These are phyloP conservation scores for Pachyuromys duprasi DNA, from an alignment of 2,797 vertebrate species.

Conservation along the genomic window DNA sequence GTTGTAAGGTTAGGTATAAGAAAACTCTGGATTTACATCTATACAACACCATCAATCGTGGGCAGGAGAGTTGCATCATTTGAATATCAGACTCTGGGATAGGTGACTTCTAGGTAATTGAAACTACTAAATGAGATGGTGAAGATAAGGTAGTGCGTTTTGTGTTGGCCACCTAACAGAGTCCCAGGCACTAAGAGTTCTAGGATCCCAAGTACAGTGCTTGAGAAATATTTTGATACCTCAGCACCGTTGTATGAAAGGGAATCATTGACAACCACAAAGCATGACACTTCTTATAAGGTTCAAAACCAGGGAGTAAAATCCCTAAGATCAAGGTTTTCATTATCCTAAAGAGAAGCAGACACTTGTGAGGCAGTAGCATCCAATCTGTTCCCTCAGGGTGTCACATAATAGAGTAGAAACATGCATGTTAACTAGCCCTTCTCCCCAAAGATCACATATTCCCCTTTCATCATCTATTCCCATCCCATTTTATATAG, in stretches of 20 bases:
- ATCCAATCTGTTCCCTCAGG: neutral
- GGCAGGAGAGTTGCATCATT: neutral
- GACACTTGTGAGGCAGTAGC: neutral
- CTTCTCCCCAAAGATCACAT: neutral
- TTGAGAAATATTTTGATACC: neutral
- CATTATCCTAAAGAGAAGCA: neutral
- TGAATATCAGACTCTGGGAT: neutral
- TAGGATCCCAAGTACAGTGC: neutral
- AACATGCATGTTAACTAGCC: neutral
- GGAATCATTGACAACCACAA: neutral
- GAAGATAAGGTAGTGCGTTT: neutral
- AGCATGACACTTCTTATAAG: constrained; percentile 1
- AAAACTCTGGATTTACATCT: neutral
- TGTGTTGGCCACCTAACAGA: neutral
- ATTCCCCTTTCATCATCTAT: neutral
- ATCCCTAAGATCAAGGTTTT: neutral
- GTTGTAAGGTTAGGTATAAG: neutral
- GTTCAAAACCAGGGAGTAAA: neutral
- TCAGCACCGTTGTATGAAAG: neutral
- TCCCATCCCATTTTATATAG: neutral
- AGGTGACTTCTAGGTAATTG: neutral
- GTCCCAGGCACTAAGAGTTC: neutral
- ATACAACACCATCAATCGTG: neutral
- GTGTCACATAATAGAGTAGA: neutral
- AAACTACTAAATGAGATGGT: neutral